Base-by-base conservation (phyloP, 2,888 invertebrate species). In the Hydraecia micacea region DNA sequence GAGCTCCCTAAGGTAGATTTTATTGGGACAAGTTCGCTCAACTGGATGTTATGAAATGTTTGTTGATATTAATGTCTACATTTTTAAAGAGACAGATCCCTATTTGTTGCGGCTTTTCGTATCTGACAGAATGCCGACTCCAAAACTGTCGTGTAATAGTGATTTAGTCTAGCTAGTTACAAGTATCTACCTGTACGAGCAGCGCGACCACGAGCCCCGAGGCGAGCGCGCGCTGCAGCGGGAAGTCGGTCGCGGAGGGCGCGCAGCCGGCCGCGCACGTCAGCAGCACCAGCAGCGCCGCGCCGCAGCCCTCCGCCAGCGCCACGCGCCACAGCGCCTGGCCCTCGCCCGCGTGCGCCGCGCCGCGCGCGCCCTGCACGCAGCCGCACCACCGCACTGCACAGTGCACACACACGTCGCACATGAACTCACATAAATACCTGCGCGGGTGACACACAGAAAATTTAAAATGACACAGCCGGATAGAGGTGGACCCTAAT, bases 161-260 rank as follows among this genome's bases (percentile, higher is more conserved):
- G 42, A 36, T 36, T 36, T 36, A 65, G 25, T 25, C 25, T 32
- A 71, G 7, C 46, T 72, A 46, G 21, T 73, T n/a, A 62, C 18
- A 32, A 3, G 3, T 3, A 32, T 3, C 3, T 2, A 97, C 97
- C 97, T 98, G 98, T 83, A 98, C 97, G 70, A 98, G 95, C 73
- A 97, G 92, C 91, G 98, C 97, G 80, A 98, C 97, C 6, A 97
- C 97, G 74, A 98, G 95, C 60, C 98, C 98, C 88, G 98, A 98
- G 76, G 97, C 95, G 39, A 97, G 88, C 0, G 97, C 96, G 67
- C 95, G 93, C 88, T 97, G 95, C 85, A 97, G 83, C 67, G 81
- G 89, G 63, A 42, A 55, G 18, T 91, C 58, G 89, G 92, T 83
- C 91, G 92, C 62, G 85, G 73, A 67, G 91, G 93, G 93, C 93